Evolutionary conservation across 2,797 vertebrate species (phyloP).

Genomic region (Sebastes minor): DNA sequence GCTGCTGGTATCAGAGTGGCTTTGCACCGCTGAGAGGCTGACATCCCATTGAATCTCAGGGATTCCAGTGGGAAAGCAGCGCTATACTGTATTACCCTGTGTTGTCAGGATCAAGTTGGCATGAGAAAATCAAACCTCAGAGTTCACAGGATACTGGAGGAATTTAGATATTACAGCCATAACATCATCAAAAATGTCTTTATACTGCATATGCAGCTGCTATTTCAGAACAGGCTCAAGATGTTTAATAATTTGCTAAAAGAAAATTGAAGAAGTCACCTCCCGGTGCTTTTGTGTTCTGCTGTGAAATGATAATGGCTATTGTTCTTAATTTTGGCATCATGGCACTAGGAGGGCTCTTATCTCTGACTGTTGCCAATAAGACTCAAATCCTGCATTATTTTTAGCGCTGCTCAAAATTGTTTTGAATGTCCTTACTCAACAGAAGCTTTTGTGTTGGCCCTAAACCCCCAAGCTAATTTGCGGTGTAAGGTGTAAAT

Average conservation of each 20-base stretch:
- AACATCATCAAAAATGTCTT: background rate
- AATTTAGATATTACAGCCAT: background rate
- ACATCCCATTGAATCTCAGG: slow-evolving; percentile 23
- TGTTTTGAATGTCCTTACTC: slow-evolving; percentile 20
- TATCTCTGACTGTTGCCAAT: slow-evolving; percentile 41
- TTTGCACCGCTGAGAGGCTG: slow-evolving; percentile 5
- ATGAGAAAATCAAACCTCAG: slow-evolving; percentile 4
- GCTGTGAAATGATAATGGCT: slow-evolving; percentile 23
- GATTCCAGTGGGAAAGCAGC: background rate
- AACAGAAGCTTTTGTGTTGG: slow-evolving; percentile 18
- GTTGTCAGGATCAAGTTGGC: slow-evolving; percentile 6
- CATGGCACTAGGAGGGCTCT: slow-evolving; percentile 6
- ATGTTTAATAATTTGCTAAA: background rate
- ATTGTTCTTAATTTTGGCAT: slow-evolving; percentile 47
- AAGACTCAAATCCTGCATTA: slow-evolving; percentile 32
- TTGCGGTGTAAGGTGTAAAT: background rate
- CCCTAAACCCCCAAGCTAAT: slow-evolving; percentile 17
- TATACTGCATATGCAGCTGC: background rate
- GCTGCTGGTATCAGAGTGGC: background rate
- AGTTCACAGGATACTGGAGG: background rate
- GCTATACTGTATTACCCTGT: background rate
- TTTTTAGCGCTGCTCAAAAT: slow-evolving; percentile 32
- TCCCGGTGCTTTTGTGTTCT: background rate
- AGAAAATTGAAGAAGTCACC: slow-evolving; percentile 2
- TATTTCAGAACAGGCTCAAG: background rate